Evolutionary conservation across 1,140 invertebrate genomes (phyloP), one percentile per base, ranked within the genome.

Genomic region (Zaprionus tsacasi): DNA sequence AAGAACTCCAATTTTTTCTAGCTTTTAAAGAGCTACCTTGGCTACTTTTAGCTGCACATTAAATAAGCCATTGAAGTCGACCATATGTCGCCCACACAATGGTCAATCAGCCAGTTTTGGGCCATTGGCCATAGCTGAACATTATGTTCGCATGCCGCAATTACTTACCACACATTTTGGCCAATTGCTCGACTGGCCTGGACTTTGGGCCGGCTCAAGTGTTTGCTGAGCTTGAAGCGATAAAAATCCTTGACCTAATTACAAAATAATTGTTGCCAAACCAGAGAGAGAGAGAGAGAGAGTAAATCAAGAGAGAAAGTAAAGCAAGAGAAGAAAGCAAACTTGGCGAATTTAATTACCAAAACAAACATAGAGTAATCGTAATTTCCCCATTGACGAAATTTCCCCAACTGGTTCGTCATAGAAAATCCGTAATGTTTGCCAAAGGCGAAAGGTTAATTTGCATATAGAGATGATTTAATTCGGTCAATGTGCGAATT

Each of bases 231-330:
- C 71, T 52, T 48, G 68, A 63, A 33, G 45, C 81, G 74, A 81
- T 79, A 81, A 79, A 87, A 89, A 89, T 89, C 85, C 86, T 89
- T 89, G 85, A 89, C 85, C 85, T 77, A 85, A 89, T 89, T 89
- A 89, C 85, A 66, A 89, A 79, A 89, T 89, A 89, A 89, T 90
- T 89, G 85, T 90, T 89, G 75, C 61, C 78, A 81, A 81, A 81
- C 63, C 52, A 27, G 64, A 43, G 45, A 55, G 30, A 60, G 17
- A 56, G 45, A 67, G 36, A 17, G 45, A 59, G 40, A 59, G 36
- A 57, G 13, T 13, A n/a, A 27, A 21, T 21, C 21, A 25, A 63
- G 4, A 27, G 13, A 45, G 5, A 38, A n/a, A 54, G 2, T 8
- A 43, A 33, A 45, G 15, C 15, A 21, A 63, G 13, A 45, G 40